phyloP scores from a whole-genome alignment of 2,888 invertebrate genomes.

The Morpho achilles region DNA sequence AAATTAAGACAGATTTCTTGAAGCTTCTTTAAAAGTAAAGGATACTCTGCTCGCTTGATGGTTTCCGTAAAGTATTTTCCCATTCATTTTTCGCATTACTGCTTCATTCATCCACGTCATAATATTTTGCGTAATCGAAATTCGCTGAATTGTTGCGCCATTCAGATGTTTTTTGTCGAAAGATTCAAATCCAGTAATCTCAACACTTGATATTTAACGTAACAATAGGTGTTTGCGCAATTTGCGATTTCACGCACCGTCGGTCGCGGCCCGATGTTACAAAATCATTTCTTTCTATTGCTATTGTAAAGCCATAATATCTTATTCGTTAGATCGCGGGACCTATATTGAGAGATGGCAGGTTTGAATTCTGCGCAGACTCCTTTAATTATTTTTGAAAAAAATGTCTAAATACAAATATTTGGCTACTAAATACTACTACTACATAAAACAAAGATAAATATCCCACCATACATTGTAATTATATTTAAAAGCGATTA shows the following conservation, averaged over 20 bases:
- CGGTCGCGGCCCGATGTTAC: constrained; percentile 8
- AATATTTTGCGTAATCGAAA: constrained; percentile 21
- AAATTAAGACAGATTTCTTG: too few species aligned
- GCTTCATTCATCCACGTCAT: constrained; percentile 16
- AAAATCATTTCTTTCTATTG: constrained; percentile 2
- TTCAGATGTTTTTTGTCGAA: constrained; percentile 6
- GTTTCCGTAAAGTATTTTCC: neutral
- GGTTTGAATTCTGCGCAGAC: too few species aligned
- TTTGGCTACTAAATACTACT: too few species aligned
- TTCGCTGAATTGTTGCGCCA: constrained; percentile 9
- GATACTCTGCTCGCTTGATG: neutral
- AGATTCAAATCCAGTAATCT: constrained; percentile 12
- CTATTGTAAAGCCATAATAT: neutral
- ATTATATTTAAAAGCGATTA: too few species aligned
- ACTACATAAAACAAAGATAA: too few species aligned
- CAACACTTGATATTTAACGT: constrained; percentile 23
- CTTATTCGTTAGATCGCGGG: too few species aligned
- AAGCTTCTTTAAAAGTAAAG: too few species aligned
- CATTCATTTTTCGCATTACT: neutral
- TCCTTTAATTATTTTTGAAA: too few species aligned
- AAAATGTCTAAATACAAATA: too few species aligned
- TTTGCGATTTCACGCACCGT: constrained; percentile 31
- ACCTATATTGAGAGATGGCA: too few species aligned
- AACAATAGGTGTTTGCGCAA: constrained; percentile 34
- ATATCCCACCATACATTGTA: too few species aligned